Conservation (phyloP, 2,888 invertebrate genomes). For the Coleophora deauratella region DNA sequence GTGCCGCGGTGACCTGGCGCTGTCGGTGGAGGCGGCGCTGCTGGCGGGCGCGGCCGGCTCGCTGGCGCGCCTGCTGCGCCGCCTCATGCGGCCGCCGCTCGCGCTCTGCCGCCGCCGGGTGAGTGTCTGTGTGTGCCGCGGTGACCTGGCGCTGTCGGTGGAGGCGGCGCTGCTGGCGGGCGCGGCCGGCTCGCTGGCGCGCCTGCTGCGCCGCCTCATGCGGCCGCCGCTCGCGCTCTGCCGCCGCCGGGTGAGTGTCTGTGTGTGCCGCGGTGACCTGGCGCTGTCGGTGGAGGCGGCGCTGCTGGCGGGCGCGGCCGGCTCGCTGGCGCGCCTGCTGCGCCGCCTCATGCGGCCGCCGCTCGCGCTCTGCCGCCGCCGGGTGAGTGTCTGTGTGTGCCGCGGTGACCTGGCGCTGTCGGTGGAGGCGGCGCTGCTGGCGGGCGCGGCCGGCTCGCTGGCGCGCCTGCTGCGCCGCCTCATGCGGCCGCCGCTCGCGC, state of each 20-base stretch:
- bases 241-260: constrained; percentile 26
- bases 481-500: constrained; percentile 74
- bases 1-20: constrained; percentile 23
- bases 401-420: constrained; percentile 74
- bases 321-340: constrained; percentile 78
- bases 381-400: constrained; percentile 1
- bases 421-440: constrained; percentile 76
- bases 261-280: not conserved
- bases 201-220: constrained; percentile 79
- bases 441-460: constrained; percentile 78
- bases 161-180: constrained; percentile 77
- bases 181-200: constrained; percentile 76
- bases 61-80: constrained; percentile 76
- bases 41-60: constrained; percentile 76
- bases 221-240: constrained; percentile 66
- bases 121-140: not conserved
- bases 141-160: constrained; percentile 71
- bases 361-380: constrained; percentile 36
- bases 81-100: constrained; percentile 78
- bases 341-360: constrained; percentile 79
- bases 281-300: constrained; percentile 82
- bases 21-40: constrained; percentile 80
- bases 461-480: constrained; percentile 77
- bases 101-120: constrained; percentile 28
- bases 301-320: constrained; percentile 69